Evolutionary conservation across 2,888 invertebrate genomes (phyloP), one percentile per base, ranked within the genome.

Genomic region (Pediacus dermestoides): DNA sequence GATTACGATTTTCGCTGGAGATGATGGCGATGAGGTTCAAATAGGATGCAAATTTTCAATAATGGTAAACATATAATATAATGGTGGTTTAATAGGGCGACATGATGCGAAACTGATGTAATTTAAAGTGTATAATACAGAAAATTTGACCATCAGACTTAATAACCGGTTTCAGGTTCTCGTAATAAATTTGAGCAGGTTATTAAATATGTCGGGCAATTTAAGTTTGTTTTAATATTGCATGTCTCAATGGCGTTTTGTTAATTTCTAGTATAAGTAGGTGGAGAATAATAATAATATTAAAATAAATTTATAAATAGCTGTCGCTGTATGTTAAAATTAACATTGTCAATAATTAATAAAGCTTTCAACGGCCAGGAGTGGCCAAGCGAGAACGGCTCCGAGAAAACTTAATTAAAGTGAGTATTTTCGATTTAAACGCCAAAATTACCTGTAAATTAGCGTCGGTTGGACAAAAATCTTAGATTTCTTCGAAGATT

Each of bases 181-280:
- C 34, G 50, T 52, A 56, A 56, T 56, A 56, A 56, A 56, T 56
- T 56, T 46, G 46, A 50, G 33, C 54, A 39, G 52, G 54, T 55
- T 53, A 52, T 56, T 53, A 52, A 54, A 48, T 52, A 48, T 49
- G 49, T 48, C 49, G 44, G 44, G 30, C 44, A 38, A 47, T 50
- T 49, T 49, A 33, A 48, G 41, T 48, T 44, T 44, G 41, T 50
- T 48, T 50, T 37, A 47, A 44, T 42, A 40, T 44, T 34, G 42
- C 43, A 26, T 10, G n/a, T 9, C 10, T 7, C 26, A 26, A 26
- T n/a, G 6, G n/a, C 21, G 21, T 18, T 18, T 18, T 18, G 21
- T 18, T 7, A 18, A 18, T 18, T 18, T 18, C 21, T 18, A 18
- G 21, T 18, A 18, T 18, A 18, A 18, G 21, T 18, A 18, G 21